Conservation (phyloP, 2,797 vertebrate species). For the Anabacerthia variegaticeps region DNA sequence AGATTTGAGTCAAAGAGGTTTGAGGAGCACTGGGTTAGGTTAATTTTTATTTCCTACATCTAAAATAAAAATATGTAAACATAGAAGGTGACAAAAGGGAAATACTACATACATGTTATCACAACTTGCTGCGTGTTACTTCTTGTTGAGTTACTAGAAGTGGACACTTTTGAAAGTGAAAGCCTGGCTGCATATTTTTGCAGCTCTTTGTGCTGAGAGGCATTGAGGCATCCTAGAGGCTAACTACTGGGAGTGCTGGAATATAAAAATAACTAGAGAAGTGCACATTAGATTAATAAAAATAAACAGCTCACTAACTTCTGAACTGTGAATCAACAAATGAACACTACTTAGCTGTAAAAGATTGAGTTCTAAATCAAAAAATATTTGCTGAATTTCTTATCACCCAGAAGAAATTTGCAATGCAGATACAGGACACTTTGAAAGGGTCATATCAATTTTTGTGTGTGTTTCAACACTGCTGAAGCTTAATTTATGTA, state of each 20-base stretch:
- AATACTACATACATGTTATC: neutral
- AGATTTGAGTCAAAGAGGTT: neutral
- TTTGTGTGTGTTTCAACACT: constrained; percentile 3
- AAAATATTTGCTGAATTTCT: constrained; percentile 53
- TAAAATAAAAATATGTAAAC: neutral
- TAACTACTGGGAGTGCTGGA: neutral
- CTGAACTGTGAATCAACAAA: constrained; percentile 55
- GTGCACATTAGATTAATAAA: constrained; percentile 7
- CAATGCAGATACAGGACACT: constrained; percentile 58
- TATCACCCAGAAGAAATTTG: constrained; percentile 43
- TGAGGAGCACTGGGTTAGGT: neutral
- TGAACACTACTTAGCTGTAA: constrained; percentile 2
- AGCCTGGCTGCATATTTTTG: neutral
- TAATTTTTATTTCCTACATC: neutral
- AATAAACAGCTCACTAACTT: constrained; percentile 37
- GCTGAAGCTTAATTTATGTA: constrained; percentile 69
- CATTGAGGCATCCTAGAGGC: neutral
- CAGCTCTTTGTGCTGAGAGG: neutral
- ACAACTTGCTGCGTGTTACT: neutral
- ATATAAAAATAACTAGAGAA: constrained; percentile 18
- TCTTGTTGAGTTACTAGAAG: neutral
- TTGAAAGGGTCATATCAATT: constrained; percentile 37
- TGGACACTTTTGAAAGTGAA: neutral
- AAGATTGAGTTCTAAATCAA: constrained; percentile 24
- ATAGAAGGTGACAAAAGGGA: neutral